A percentile compares a stretch with the other conserved stretches of the same genome.
Evolutionary conservation across 2,113 vertebrate genomes (phyloP).

Genomic region (Embiotoca jacksoni): DNA sequence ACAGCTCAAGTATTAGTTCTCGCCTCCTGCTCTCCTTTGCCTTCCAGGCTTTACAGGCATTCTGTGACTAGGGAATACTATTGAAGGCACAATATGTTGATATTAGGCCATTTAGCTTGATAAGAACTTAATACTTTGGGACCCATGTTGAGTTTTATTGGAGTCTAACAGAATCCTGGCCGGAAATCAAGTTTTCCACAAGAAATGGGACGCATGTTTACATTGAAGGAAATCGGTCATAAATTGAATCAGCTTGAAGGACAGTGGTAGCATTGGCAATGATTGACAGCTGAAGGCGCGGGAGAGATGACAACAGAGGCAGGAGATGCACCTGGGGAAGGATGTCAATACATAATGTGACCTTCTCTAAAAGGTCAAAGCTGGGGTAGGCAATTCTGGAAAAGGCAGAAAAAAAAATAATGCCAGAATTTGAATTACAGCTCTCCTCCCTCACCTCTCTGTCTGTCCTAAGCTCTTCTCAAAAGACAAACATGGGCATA

Average conservation of each 20-base stretch:
- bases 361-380: conserved; percentile 60
- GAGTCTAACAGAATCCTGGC: conserved; percentile 11
- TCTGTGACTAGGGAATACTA: conserved; percentile 18
- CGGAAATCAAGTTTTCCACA: not conserved
- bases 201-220: not conserved
- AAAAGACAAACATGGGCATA: too few relatives aligned
- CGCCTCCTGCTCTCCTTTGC: conserved; percentile 13
- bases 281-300: not conserved
- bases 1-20: too few relatives aligned
- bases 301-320: not conserved
- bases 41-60: conserved; percentile 11
- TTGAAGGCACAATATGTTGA: conserved; percentile 30
- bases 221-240: too few relatives aligned
- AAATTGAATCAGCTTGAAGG: too few relatives aligned
- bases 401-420: too few relatives aligned
- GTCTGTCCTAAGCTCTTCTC: too few relatives aligned
- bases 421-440: too few relatives aligned
- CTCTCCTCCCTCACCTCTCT: too few relatives aligned
- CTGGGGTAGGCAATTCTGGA: too few relatives aligned
- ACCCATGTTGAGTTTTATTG: not conserved
- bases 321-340: not conserved
- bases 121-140: conserved; percentile 31
- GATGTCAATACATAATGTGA: conserved; percentile 48
- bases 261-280: too few relatives aligned
- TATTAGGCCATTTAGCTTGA: conserved; percentile 34